Evolutionary conservation across 2,113 vertebrate genomes (phyloP).

Genomic region (Acanthisitta chloris): DNA sequence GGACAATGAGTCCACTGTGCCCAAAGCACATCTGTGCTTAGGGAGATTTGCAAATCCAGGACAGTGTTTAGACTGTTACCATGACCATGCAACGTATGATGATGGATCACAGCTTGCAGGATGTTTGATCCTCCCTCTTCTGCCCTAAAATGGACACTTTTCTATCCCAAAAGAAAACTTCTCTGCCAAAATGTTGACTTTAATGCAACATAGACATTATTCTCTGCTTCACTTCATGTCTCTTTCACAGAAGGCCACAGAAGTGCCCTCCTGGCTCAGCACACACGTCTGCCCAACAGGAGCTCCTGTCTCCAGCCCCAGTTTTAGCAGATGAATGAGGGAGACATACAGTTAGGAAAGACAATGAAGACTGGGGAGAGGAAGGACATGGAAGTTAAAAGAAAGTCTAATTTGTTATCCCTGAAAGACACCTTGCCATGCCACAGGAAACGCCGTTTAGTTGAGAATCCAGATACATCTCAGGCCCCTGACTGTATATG

Average conservation of each 20-base stretch:
- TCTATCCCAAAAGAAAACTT: neutral
- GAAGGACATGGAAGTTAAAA: neutral
- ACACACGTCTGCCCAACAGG: neutral
- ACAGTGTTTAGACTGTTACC: constrained; percentile 7
- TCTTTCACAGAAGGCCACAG: neutral
- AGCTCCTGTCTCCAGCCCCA: neutral
- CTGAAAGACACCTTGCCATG: neutral
- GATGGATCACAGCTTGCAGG: neutral
- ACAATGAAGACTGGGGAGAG: neutral
- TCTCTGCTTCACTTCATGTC: neutral
- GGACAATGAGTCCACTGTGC: constrained; percentile 49
- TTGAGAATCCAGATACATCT: neutral
- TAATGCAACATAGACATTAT: neutral
- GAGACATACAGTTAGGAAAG: neutral
- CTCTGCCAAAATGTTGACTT: neutral
- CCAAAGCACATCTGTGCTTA: constrained; percentile 30
- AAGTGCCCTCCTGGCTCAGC: neutral
- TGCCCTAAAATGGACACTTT: neutral
- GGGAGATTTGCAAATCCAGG: neutral
- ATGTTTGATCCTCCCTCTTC: neutral
- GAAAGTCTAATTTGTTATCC: neutral
- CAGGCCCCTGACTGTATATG: neutral
- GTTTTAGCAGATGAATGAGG: neutral
- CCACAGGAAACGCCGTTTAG: neutral
- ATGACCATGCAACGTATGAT: neutral